Percentiles rank a stretch among this genome's conserved stretches.
phyloP scores from a whole-genome alignment of 2,888 invertebrate species.

The Acleris cristana region DNA sequence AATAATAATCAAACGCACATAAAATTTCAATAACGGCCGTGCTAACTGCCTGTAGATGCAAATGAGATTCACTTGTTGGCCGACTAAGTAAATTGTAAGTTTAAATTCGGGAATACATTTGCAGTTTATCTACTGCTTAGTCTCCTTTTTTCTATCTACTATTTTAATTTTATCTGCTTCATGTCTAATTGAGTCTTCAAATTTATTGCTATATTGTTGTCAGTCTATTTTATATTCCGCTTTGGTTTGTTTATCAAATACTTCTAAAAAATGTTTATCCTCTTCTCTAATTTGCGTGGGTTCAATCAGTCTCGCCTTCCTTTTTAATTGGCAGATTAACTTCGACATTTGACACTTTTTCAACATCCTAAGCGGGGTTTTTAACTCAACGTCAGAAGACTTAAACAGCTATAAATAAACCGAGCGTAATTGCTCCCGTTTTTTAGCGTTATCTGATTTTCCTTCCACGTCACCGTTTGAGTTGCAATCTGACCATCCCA shows the following conservation, averaged over 20 bases:
- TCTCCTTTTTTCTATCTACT: neutral
- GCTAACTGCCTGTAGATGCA: slow-evolving; percentile 75
- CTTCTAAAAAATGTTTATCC: slow-evolving; percentile 8
- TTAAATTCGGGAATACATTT: slow-evolving; percentile 53
- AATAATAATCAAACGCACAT: slow-evolving; percentile 83
- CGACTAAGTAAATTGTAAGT: slow-evolving; percentile 46
- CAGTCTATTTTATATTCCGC: neutral
- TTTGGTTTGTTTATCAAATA: neutral
- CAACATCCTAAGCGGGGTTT: slow-evolving; percentile 61
- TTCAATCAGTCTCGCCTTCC: slow-evolving; percentile 55
- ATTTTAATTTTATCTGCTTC: neutral
- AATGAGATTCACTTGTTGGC: slow-evolving; percentile 57
- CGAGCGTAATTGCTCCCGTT: slow-evolving; percentile 77
- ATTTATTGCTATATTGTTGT: neutral
- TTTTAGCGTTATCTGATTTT: slow-evolving; percentile 81
- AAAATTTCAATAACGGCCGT: slow-evolving; percentile 81
- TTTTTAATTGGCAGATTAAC: slow-evolving; percentile 75
- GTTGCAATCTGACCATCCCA: slow-evolving; percentile 57
- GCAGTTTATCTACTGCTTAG: neutral
- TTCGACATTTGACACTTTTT: slow-evolving; percentile 66
- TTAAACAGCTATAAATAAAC: slow-evolving; percentile 67
- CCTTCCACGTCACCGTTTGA: slow-evolving; percentile 54
- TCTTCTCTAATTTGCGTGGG: slow-evolving; percentile 49
- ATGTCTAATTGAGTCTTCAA: neutral
- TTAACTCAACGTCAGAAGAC: slow-evolving; percentile 53